Base-by-base conservation (phyloP, 2,888 invertebrate genomes). In the Amblyjoppa proteus region DNA sequence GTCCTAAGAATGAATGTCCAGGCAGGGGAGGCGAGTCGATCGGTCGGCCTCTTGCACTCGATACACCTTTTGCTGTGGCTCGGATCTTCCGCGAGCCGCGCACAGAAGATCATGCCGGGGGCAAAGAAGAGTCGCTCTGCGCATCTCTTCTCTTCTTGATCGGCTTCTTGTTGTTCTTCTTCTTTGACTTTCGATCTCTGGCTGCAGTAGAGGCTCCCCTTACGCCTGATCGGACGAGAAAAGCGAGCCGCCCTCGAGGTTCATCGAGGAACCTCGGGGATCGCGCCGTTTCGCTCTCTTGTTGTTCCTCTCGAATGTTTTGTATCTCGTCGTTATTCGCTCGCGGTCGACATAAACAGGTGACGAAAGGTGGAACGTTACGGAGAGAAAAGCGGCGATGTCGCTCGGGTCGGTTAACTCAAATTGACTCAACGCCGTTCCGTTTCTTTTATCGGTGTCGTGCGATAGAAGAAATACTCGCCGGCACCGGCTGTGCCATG, bases 1-100 rank as follows among this genome's bases (percentile, higher is more conserved):
- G 53, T 68, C 45, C 58, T 31, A 74, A 58, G 74, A 81, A 81
- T 53, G 45, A 74, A 81, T 66, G 71, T 34, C 58, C 78, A 61
- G 58, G 58, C 28, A 61, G 41, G 41, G 11, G n/a, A 9, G 56
- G 6, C 56, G 61, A 61, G 31, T 45, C 38, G 31, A 45, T 66
- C 56, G 41, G 31, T 70, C 41, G 76, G 76, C 16, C 34, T n/a
- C 45, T 7, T 20, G 49, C 61, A 56, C 64, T 31, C 34, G 70
- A 70, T 77, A 34, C 66, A 49, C 45, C 49, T 58, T 73, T 73
- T 82, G 41, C 77, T 25, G 13, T 20, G 11, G 31, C 58, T 45
- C 70, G 45, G 53, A 13, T 41, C 25, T 20, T 6, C 64, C 51
- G 4, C 13, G 58, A 11, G 31, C 45, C 11, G 16, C 31, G 31